phyloP scores from a whole-genome alignment of 1,140 invertebrate genomes.

The Phthorimaea operculella region DNA sequence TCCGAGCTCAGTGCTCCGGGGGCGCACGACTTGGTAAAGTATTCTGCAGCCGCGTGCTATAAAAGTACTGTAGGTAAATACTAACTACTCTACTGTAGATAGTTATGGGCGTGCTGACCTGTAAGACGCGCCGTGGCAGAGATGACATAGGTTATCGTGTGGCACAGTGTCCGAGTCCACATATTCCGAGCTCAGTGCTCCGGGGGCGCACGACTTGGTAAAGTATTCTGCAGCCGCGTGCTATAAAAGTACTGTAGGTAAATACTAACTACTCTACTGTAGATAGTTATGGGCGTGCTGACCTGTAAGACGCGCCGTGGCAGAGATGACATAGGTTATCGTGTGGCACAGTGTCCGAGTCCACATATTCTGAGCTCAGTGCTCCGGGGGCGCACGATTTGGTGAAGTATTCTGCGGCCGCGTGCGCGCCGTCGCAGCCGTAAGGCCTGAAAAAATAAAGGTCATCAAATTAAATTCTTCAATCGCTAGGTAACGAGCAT shows the following conservation, averaged over 20 bases:
- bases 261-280: too few species aligned
- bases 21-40: slow-evolving; percentile 92
- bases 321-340: slow-evolving; percentile 95
- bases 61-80: too few species aligned
- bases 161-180: slow-evolving; percentile 74
- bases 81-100: too few species aligned
- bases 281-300: too few species aligned
- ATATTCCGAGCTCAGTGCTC: slow-evolving; percentile 86
- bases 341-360: slow-evolving; percentile 74
- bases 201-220: slow-evolving; percentile 89
- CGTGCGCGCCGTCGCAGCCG: slow-evolving; percentile 88
- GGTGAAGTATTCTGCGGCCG: slow-evolving; percentile 92
- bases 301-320: slow-evolving; percentile 85
- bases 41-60: slow-evolving; percentile 89
- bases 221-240: slow-evolving; percentile 94
- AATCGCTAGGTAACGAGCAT: too few species aligned
- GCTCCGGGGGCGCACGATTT: slow-evolving; percentile 93
- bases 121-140: slow-evolving; percentile 89
- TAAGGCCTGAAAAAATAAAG: slow-evolving; percentile 72
- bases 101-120: too few species aligned
- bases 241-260: too few species aligned
- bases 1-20: slow-evolving; percentile 88
- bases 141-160: slow-evolving; percentile 93
- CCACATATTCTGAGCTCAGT: slow-evolving; percentile 84
- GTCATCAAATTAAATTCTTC: too few species aligned